Percentiles rank a stretch among this genome's conserved stretches.
Evolutionary conservation across 2,797 vertebrate species (phyloP).

Genomic region (Erpetoichthys calabaricus): DNA sequence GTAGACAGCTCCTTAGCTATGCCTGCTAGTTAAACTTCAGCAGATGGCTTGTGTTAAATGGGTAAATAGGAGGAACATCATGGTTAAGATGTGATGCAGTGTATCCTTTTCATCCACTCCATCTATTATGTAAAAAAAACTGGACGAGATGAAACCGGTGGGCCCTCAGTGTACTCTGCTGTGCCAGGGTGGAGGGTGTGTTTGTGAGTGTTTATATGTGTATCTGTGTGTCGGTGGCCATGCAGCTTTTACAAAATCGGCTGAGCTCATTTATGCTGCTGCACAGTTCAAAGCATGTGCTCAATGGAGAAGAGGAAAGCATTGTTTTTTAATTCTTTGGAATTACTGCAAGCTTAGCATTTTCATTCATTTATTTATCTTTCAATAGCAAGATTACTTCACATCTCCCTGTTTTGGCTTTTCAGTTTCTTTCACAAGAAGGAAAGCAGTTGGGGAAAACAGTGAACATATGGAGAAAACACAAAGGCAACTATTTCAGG

Average conservation of each 20-base stretch:
- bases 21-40: slow-evolving; percentile 3
- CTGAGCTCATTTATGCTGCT: background rate
- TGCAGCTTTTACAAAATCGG: background rate
- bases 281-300: slow-evolving; percentile 7
- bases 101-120: slow-evolving; percentile 6
- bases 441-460: background rate
- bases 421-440: background rate
- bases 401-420: background rate
- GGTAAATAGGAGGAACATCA: background rate
- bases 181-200: slow-evolving; percentile 13
- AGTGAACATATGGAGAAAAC: background rate
- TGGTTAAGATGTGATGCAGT: slow-evolving; percentile 1
- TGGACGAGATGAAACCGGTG: slow-evolving; percentile 7
- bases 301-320: background rate
- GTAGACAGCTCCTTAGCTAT: slow-evolving; percentile 11
- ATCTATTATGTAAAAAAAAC: slow-evolving; percentile 3
- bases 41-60: slow-evolving; percentile 9
- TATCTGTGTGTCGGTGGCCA: slow-evolving; percentile 3
- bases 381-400: background rate
- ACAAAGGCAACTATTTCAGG: background rate
- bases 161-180: background rate
- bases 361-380: background rate
- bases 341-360: background rate
- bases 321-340: background rate
- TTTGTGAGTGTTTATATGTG: slow-evolving; percentile 13